Base-by-base conservation (phyloP, 2,113 vertebrate species). In the Felis chaus region DNA sequence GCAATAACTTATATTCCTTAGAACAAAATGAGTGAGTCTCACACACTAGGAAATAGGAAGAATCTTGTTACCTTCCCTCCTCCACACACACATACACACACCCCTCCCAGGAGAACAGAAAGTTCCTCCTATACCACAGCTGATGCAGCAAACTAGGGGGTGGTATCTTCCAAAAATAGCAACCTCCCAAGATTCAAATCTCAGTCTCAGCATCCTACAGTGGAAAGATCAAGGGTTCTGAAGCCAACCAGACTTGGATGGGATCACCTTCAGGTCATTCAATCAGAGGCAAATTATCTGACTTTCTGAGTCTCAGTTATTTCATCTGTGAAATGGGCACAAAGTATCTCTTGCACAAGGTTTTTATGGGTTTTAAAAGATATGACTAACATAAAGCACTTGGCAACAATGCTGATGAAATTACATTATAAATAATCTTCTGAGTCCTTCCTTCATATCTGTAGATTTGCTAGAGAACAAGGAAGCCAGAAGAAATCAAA, bases 401-500 rank as follows among this genome's bases (percentile, higher is more conserved):
- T 63, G 48, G 19, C 53, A 76, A 61, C 48, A 91, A 41, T 57
- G 45, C 21, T 23, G 78, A 4, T 79, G 50, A 93, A 84, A 80
- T 50, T n/a, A 2, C 45, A 33, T 73, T 33, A 19, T 11, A 36
- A 94, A 61, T 23, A 68, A 69, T 61, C 50, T 80, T 61, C 65
- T 14, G 48, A 95, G 57, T 21, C 41, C 45, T 45, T 50, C 41
- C 25, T 50, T 31, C 53, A 19, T 23, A 50, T 61, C 73, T 78
- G 4, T 55, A 88, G 41, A 88, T 68, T 74, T 89, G 68, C 18
- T 65, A 0, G 4, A 76, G 23, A 69, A 80, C 27, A 91, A 96
- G 87, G 36, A 87, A 81, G 66, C 95, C 66, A 78, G 36, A 76
- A 96, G 41, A 91, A 94, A 57, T 80, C 36, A 23, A 95, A 92